phyloP scores from a whole-genome alignment of 2,797 vertebrate species.

The Myotis planiceps region DNA sequence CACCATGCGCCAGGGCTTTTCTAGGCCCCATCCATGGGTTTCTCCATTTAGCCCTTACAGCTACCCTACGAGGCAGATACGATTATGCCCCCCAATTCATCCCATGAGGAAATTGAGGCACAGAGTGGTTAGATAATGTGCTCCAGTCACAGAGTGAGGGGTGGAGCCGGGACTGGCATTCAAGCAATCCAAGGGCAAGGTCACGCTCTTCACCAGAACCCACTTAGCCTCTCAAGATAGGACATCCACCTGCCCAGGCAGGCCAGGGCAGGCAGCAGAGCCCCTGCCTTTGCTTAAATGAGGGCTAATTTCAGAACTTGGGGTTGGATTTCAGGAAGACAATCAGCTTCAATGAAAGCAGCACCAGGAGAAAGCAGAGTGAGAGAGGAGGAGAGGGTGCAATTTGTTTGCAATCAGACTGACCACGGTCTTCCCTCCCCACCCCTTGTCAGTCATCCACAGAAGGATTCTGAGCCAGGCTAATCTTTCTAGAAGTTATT shows the following conservation, averaged over 20 bases:
- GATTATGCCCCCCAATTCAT: not conserved
- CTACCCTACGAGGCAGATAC: not conserved
- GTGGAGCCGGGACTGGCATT: not conserved
- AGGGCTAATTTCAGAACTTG: not conserved
- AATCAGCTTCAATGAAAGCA: not conserved
- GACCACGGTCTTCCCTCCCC: not conserved
- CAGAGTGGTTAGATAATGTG: not conserved
- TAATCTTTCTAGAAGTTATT: constrained; percentile 9
- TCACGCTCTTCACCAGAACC: not conserved
- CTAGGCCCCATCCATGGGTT: not conserved
- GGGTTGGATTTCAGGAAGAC: not conserved
- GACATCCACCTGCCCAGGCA: not conserved
- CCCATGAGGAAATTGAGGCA: not conserved
- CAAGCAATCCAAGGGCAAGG: not conserved
- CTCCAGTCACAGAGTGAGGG: not conserved
- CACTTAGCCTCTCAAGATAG: not conserved
- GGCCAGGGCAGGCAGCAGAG: not conserved
- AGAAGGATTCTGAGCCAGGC: not conserved
- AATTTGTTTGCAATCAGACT: not conserved
- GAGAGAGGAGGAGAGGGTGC: not conserved
- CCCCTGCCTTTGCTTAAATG: not conserved
- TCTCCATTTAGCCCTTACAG: not conserved
- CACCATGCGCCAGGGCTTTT: not conserved
- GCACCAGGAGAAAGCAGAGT: not conserved
- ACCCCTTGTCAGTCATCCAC: not conserved